Conservation (phyloP, 2,113 vertebrate species). For the Xiphophorus couchianus region DNA sequence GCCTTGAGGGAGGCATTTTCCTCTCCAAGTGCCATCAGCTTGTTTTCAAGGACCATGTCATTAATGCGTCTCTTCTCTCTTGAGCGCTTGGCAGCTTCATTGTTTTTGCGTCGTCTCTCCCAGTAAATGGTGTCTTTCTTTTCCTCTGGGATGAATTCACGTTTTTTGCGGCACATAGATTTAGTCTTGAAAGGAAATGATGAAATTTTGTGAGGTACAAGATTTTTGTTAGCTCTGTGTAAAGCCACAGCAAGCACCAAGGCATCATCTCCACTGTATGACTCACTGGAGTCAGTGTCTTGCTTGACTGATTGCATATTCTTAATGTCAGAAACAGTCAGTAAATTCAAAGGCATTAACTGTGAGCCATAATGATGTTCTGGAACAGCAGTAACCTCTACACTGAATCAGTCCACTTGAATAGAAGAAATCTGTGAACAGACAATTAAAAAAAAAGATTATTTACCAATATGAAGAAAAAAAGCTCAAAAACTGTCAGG, state of each 20-base stretch:
- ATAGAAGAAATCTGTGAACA: slow-evolving; percentile 51
- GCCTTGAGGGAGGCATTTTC: slow-evolving; percentile 93
- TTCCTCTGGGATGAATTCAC: slow-evolving; percentile 96
- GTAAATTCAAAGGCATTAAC: slow-evolving; percentile 45
- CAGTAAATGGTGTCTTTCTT: slow-evolving; percentile 96
- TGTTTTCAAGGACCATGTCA: slow-evolving; percentile 97
- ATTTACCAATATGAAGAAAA: slow-evolving; percentile 4
- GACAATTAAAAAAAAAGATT: slow-evolving; percentile 23
- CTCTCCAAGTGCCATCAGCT: slow-evolving; percentile 92
- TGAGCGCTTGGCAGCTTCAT: slow-evolving; percentile 95
- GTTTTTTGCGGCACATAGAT: slow-evolving; percentile 85
- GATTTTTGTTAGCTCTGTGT: slow-evolving; percentile 76
- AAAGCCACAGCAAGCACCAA: slow-evolving; percentile 84
- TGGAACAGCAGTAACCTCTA: slow-evolving; percentile 17
- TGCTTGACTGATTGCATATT: slow-evolving; percentile 95
- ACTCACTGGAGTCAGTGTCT: slow-evolving; percentile 82
- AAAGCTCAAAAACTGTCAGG: neutral
- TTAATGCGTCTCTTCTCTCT: slow-evolving; percentile 95
- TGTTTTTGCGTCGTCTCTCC: slow-evolving; percentile 96
- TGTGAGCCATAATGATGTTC: slow-evolving; percentile 41
- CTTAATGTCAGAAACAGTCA: slow-evolving; percentile 50
- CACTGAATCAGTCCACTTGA: slow-evolving; percentile 10
- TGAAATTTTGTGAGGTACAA: slow-evolving; percentile 59
- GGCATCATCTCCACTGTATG: slow-evolving; percentile 82
- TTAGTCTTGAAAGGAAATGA: slow-evolving; percentile 80